These are phyloP conservation scores for Eonycteris spelaea DNA, from an alignment of 2,113 vertebrate species.

Conservation along the genomic window DNA sequence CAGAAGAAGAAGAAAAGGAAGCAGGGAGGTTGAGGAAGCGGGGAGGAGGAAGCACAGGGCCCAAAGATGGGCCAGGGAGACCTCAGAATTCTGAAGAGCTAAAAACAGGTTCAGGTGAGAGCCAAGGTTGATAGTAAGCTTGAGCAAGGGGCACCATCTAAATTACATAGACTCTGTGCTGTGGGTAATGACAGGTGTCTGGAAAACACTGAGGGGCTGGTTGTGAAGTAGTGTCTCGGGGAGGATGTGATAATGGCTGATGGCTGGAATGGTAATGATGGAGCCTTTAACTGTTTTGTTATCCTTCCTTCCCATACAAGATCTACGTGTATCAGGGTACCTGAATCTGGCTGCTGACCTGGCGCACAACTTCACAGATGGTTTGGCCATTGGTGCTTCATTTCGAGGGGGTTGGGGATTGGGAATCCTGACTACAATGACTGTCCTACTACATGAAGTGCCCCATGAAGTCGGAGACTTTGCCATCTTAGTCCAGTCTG, in stretches of 20 bases:
- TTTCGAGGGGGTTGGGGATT: constrained; percentile 88
- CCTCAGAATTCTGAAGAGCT: constrained; percentile 25
- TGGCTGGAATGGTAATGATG: not conserved
- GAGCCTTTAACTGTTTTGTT: not conserved
- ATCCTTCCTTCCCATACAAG: constrained; percentile 67
- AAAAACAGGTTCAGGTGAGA: constrained; percentile 62
- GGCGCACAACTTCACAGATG: constrained; percentile 94
- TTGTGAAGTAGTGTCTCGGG: not conserved
- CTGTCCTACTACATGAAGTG: constrained; percentile 93
- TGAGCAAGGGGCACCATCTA: too few relatives aligned
- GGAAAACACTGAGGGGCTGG: not conserved
- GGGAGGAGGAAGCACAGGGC: not conserved
- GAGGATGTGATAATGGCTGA: not conserved
- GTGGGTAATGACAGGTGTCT: not conserved
- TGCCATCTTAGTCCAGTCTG: constrained; percentile 93
- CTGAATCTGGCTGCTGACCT: constrained; percentile 94
- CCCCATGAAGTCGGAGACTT: constrained; percentile 97
- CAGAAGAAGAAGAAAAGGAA: constrained; percentile 70
- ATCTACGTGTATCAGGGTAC: constrained; percentile 92
- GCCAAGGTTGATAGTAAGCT: not conserved
- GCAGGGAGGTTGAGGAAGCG: constrained; percentile 63
- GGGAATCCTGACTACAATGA: constrained; percentile 90
- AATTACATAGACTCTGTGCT: not conserved
- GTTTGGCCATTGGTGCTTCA: constrained; percentile 93
- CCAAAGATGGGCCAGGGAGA: constrained; percentile 43